Base-by-base conservation (phyloP, 2,113 vertebrate genomes). In the Entelurus aequoreus region DNA sequence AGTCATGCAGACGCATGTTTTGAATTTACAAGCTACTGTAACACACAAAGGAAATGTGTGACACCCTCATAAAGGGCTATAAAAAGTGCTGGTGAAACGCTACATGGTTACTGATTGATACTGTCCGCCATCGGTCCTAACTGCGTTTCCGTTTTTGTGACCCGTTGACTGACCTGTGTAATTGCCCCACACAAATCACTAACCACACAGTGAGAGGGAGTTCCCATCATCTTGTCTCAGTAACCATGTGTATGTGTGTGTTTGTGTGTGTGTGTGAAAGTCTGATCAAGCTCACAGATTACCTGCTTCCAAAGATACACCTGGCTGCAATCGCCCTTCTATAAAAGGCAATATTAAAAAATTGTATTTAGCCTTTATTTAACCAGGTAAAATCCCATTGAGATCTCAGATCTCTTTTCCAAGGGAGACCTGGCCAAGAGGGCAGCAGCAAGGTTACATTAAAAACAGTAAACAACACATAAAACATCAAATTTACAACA, bases 21-120 rank as follows among this genome's bases (percentile, higher is more conserved):
- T 48, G 21, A 60, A 1, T 11, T 49, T 55, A 44, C 64, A 13
- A 54, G 46, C 79, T 84, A 84, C 83, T 85, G 83, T 62, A 80
- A 68, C 10, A 10, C 62, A 63, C 67, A 68, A 65, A 73, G 66
- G 61, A 61, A 72, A 70, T 8, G 57, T 62, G 65, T 69, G 71
- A 80, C 69, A 62, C 55, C 63, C 66, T 80, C 83, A 70, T 83
- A 84, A 81, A 80, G 5, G 14, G 75, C 76, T 80, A 68, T 87
- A 87, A 88, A 88, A 70, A 62, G 68, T 65, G 75, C 80, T 85
- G 80, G 65, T 74, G 77, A 86, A 88, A 83, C 64, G 62, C 72
- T 65, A 19, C 47, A 13, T 73, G 54, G 87, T 91, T 89, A 89
- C 85, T 88, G 78, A 89, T 90, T 91, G 80, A 87, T 85, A 63